A percentile compares a stretch with the other conserved stretches of the same genome.
phyloP scores from a whole-genome alignment of 2,797 vertebrate species.

The Phoxinus dragarum region DNA sequence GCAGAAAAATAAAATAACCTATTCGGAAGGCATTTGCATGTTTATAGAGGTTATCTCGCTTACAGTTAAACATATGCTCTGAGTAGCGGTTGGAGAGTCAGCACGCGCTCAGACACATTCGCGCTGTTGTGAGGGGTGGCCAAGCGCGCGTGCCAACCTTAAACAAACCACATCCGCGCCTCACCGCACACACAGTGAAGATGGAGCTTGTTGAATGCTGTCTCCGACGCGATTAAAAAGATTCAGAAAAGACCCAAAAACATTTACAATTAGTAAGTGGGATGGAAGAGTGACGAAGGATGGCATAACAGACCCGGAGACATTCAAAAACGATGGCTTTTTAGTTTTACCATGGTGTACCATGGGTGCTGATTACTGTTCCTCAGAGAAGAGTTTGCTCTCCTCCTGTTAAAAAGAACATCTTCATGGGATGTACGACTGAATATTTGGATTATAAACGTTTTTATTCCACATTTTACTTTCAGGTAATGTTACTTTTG shows the following conservation, averaged over 20 bases:
- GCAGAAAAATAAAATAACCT: neutral
- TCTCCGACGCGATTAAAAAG: slow-evolving; percentile 7
- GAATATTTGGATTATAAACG: slow-evolving; percentile 38
- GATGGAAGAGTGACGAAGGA: slow-evolving; percentile 9
- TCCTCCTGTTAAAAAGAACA: slow-evolving; percentile 17
- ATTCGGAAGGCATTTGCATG: neutral
- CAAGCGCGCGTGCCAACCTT: slow-evolving; percentile 40
- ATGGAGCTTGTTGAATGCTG: slow-evolving; percentile 38
- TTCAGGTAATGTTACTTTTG: slow-evolving; percentile 32
- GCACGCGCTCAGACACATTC: slow-evolving; percentile 32
- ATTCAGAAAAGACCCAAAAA: neutral
- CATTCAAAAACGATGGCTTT: slow-evolving; percentile 10
- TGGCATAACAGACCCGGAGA: neutral
- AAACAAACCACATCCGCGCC: slow-evolving; percentile 29
- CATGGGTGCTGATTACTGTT: slow-evolving; percentile 29
- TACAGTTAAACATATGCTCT: neutral
- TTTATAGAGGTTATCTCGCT: neutral
- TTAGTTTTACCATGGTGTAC: slow-evolving; percentile 17
- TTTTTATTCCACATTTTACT: slow-evolving; percentile 20
- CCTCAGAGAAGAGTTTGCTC: slow-evolving; percentile 26
- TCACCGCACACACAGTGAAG: neutral
- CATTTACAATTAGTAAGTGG: neutral
- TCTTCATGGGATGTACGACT: slow-evolving; percentile 47
- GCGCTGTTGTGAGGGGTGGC: slow-evolving; percentile 31
- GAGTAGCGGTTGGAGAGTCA: neutral